phyloP scores from a whole-genome alignment of 2,888 invertebrate species.

The Microctonus brassicae region DNA sequence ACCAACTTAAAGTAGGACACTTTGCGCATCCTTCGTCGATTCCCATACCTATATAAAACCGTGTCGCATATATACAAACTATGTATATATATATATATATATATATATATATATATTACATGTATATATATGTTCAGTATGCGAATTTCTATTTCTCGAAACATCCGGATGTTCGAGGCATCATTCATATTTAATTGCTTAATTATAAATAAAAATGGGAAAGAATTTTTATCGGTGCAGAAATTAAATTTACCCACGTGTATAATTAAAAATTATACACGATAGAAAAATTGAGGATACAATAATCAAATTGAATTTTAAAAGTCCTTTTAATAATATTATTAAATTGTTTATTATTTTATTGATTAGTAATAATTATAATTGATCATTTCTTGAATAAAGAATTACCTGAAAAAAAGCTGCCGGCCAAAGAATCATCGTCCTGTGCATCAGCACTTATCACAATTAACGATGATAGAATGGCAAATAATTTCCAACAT shows the following conservation, averaged over 20 bases:
- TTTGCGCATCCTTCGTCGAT: slow-evolving; percentile 64
- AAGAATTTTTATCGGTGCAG: neutral
- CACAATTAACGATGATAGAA: slow-evolving; percentile 53
- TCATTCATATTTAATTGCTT: neutral
- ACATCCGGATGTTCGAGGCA: slow-evolving; percentile 43
- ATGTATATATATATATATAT: too few species aligned
- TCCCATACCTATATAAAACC: slow-evolving; percentile 53
- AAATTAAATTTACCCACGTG: too few species aligned
- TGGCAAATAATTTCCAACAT: slow-evolving; percentile 18
- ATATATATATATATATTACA: slow-evolving; percentile 17
- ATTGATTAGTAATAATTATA: too few species aligned
- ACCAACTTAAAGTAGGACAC: slow-evolving; percentile 63
- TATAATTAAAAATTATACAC: too few species aligned
- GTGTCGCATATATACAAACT: slow-evolving; percentile 53
- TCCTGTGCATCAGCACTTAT: slow-evolving; percentile 63
- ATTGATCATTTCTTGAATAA: neutral
- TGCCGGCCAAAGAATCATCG: slow-evolving; percentile 85
- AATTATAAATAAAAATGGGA: neutral
- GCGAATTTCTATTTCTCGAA: slow-evolving; percentile 67
- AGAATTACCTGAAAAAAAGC: slow-evolving; percentile 82
- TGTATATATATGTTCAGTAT: slow-evolving; percentile 37
- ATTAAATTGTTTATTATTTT: too few species aligned
- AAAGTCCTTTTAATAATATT: too few species aligned
- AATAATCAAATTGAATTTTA: too few species aligned
- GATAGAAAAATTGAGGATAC: too few species aligned